Conservation (phyloP, 2,797 vertebrate genomes). For the Anabas testudineus region DNA sequence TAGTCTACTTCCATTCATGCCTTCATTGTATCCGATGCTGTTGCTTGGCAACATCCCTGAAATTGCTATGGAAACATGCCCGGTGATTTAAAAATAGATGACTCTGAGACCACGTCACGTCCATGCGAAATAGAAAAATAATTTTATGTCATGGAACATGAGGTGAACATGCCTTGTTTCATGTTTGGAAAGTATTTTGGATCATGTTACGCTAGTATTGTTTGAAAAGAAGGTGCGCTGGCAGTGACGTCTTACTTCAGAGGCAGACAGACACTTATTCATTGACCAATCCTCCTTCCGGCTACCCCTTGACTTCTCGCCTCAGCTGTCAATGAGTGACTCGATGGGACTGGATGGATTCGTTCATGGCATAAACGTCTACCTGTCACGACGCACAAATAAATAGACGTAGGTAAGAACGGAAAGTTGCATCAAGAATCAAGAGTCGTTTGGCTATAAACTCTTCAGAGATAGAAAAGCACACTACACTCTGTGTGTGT, state of each 20-base stretch:
- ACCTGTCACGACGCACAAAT: slow-evolving; percentile 23
- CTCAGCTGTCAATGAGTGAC: slow-evolving; percentile 43
- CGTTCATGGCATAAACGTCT: slow-evolving; percentile 18
- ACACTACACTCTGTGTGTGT: slow-evolving; percentile 30
- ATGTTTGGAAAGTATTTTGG: not conserved
- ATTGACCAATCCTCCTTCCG: slow-evolving; percentile 62
- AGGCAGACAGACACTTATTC: slow-evolving; percentile 60
- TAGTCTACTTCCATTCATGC: slow-evolving; percentile 85
- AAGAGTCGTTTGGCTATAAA: not conserved
- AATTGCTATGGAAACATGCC: slow-evolving; percentile 96
- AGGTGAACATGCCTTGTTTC: not conserved
- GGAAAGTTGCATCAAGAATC: not conserved
- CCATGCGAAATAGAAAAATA: slow-evolving; percentile 46
- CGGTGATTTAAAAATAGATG: slow-evolving; percentile 84
- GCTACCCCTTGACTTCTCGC: slow-evolving; percentile 62
- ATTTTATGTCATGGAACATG: not conserved
- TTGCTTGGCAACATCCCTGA: slow-evolving; percentile 95
- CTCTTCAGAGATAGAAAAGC: not conserved
- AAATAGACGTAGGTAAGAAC: not conserved
- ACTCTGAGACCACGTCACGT: slow-evolving; percentile 78
- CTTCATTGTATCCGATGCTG: slow-evolving; percentile 86
- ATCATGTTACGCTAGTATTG: slow-evolving; percentile 13
- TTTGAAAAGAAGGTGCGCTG: slow-evolving; percentile 38
- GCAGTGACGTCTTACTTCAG: slow-evolving; percentile 66
- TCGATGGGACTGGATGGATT: slow-evolving; percentile 28